Evolutionary conservation across 2,888 invertebrate species (phyloP).

Genomic region (Nebria salina): DNA sequence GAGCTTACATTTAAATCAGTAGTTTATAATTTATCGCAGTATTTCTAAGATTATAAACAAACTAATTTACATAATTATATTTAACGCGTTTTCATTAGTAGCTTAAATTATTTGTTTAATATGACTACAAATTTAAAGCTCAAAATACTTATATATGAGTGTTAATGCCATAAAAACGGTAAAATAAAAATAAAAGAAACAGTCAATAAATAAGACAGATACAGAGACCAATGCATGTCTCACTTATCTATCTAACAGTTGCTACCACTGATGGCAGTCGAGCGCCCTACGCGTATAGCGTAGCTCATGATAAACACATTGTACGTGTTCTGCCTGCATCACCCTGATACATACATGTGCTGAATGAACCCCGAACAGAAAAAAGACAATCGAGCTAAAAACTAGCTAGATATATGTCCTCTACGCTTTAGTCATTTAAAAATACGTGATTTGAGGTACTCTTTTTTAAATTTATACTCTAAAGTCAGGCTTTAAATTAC

Average conservation of each 20-base stretch:
- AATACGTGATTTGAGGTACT: conserved; percentile 25
- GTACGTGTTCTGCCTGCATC: conserved; percentile 38
- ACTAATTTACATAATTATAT: background rate
- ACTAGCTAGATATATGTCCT: conserved; percentile 30
- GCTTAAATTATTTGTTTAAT: background rate
- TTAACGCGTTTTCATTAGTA: too few species aligned
- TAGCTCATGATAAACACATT: conserved; percentile 42
- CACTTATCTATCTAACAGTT: conserved; percentile 32
- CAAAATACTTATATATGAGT: too few species aligned
- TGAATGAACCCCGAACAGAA: conserved; percentile 14
- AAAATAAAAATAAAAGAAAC: background rate
- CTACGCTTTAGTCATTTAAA: conserved; percentile 43
- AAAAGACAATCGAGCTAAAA: background rate
- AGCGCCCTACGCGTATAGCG: conserved; percentile 9
- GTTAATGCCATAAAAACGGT: background rate
- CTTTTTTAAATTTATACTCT: background rate
- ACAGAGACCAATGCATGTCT: conserved; percentile 24
- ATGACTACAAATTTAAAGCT: too few species aligned
- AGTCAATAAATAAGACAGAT: background rate
- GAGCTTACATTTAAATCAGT: background rate
- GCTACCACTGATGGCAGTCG: conserved; percentile 4
- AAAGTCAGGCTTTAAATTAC: background rate
- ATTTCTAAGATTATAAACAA: background rate
- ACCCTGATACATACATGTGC: background rate
- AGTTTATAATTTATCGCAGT: background rate